Base-by-base conservation (phyloP, 2,888 invertebrate species). In the Pasiphila rectangulata region DNA sequence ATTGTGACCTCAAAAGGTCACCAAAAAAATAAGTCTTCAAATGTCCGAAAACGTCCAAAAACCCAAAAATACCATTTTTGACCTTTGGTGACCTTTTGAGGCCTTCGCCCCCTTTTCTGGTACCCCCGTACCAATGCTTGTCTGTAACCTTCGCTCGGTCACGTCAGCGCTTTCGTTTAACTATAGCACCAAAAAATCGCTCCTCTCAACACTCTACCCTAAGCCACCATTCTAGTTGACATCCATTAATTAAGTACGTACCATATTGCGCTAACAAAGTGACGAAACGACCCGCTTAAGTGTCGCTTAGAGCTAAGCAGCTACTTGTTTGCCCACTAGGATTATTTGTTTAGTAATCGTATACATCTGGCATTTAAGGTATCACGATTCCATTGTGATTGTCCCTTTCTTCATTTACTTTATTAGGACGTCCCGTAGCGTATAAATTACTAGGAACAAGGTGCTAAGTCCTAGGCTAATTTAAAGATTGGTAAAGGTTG, bases 181-280 rank as follows among this genome's bases (percentile, higher is more conserved):
- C n/a, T n/a, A n/a, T n/a, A n/a, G n/a, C n/a, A n/a, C n/a, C 19
- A 2, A 4, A 42, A 25, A 27, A 36, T 40, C 47, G 43, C 23
- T 45, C 32, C 44, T 45, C 52, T 37, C 30, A 23, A 29, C 32
- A 52, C 44, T 41, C 37, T 40, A 34, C 21, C 9, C 16, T 24
- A 17, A 35, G 17, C 32, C 42, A 49, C 37, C 21, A 17, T 41
- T 42, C 23, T 27, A 51, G 48, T 57, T 57, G 62, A 61, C 45
- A 30, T 63, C 63, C 62, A 69, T 69, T 75, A 73, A 75, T 75
- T 71, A 69, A 44, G 45, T 49, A 51, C 57, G 46, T 53, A 19
- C 30, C 51, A 47, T 60, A 60, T 67, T 61, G 65, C 65, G 63
- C 64, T 63, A 56, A 57, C 52, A 58, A 50, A 57, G 61, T 75